These are phyloP conservation scores for Bradysia coprophila DNA, from an alignment of 1,140 invertebrate species.

Conservation along the genomic window DNA sequence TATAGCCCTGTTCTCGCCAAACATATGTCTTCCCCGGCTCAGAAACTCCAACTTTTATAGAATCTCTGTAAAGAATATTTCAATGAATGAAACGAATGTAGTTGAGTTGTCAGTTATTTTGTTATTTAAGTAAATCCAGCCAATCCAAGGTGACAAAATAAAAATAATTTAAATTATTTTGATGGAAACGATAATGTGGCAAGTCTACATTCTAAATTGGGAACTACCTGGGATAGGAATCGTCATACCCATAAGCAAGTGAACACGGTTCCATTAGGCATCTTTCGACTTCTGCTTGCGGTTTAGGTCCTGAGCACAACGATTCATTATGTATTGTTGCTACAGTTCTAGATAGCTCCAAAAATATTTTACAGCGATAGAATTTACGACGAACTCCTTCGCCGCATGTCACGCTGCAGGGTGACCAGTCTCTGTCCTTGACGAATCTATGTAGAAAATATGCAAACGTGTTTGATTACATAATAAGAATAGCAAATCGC, in stretches of 20 bases:
- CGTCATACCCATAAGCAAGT: constrained; percentile 32
- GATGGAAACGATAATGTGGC: too few species aligned
- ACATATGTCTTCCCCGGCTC: constrained; percentile 53
- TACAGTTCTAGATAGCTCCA: constrained; percentile 75
- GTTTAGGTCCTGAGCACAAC: constrained; percentile 73
- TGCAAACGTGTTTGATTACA: too few species aligned
- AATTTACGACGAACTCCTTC: constrained; percentile 62
- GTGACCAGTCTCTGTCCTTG: constrained; percentile 55
- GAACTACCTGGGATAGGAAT: constrained; percentile 31
- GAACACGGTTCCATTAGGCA: constrained; percentile 62
- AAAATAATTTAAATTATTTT: too few species aligned
- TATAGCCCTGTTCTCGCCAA: constrained; percentile 70
- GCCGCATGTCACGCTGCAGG: constrained; percentile 78
- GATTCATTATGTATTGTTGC: constrained; percentile 61
- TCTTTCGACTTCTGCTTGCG: constrained; percentile 54
- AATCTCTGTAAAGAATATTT: too few species aligned
- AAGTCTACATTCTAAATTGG: too few species aligned
- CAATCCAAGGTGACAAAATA: too few species aligned
- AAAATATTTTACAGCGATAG: constrained; percentile 82
- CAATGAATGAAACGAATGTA: too few species aligned
- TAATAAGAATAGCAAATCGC: not conserved
- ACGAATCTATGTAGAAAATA: constrained; percentile 26
- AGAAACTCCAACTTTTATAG: constrained; percentile 28
- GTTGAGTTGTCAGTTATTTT: too few species aligned
- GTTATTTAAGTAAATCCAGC: too few species aligned